These are phyloP conservation scores for Accipiter cooperii DNA, from an alignment of 2,113 vertebrate genomes.

Conservation along the genomic window DNA sequence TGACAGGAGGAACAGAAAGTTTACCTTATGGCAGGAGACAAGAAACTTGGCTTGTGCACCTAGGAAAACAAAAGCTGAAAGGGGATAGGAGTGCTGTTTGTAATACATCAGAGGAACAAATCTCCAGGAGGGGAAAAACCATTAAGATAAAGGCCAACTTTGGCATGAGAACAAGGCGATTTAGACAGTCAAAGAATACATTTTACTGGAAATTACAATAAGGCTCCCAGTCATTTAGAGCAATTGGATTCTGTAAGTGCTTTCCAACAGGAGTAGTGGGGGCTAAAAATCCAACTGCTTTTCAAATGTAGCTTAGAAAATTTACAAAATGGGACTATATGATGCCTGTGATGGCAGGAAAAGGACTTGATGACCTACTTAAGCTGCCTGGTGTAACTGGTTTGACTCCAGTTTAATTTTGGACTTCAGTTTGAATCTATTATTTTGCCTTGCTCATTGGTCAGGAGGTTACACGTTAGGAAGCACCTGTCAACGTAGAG, in stretches of 20 bases:
- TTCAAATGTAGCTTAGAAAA: neutral
- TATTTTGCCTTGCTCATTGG: neutral
- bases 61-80: slow-evolving; percentile 26
- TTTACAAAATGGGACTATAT: neutral
- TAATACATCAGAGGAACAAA: neutral
- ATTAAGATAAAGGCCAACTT: neutral
- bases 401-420: neutral
- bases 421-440: neutral
- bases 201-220: slow-evolving; percentile 12
- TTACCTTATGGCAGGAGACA: neutral
- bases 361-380: neutral
- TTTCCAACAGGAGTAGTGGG: neutral
- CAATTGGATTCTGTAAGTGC: neutral
- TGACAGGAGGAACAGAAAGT: neutral
- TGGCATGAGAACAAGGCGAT: slow-evolving; percentile 4
- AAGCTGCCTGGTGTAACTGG: neutral
- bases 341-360: neutral
- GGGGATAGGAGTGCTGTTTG: neutral
- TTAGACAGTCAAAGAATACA: neutral
- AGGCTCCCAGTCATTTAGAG: neutral
- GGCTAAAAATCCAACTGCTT: neutral
- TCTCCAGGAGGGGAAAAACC: neutral
- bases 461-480: neutral
- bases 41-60: neutral
- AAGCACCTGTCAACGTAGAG: neutral